Evolutionary conservation across 2,113 vertebrate species (phyloP), one percentile per base, ranked within the genome.

Genomic region (Aviceda subcristata): DNA sequence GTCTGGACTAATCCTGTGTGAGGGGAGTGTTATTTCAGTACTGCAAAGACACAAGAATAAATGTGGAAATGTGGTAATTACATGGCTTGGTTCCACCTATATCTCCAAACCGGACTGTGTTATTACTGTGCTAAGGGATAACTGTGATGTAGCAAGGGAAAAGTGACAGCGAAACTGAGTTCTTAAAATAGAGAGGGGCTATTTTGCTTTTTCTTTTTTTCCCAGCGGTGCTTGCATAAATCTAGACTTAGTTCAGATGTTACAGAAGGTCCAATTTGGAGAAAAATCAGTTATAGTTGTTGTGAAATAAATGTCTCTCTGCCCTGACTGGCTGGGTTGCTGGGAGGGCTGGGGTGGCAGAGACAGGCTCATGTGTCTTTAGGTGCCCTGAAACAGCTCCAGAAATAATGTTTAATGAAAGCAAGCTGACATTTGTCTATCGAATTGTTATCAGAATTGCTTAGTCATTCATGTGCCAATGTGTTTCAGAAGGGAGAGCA

Each of bases 361-460:
- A 80, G 66, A 36, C 15, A 66, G 82, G 57, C 63, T 80, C 71
- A 67, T 88, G 86, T 69, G 22, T 45, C 81, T 94, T 92, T 34
- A 83, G 85, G 71, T 94, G 71, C 84, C 64, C 79, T 32, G 80
- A 94, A 94, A 83, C 41, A 67, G 63, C 84, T 96, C 88, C 72
- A 59, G 75, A 91, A 94, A 86, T 91, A 86, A 88, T 82, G 90
- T 94, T 97, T 91, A 87, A 77, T 96, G 75, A 67, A 97, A 95
- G 95, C 90, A 94, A 92, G 93, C 94, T 97, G 97, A 94, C 95
- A 78, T 96, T 97, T 96, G 95, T 96, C 94, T 95, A 38, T 59
- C 96, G 97, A 96, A 97, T 97, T 94, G 95, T 96, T 95, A 97
- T 97, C 87, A 38, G 88, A 76, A 91, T 56, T 91, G 97, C 97